These are phyloP conservation scores for Gambusia holbrooki DNA, from an alignment of 2,113 vertebrate species.

Conservation along the genomic window DNA sequence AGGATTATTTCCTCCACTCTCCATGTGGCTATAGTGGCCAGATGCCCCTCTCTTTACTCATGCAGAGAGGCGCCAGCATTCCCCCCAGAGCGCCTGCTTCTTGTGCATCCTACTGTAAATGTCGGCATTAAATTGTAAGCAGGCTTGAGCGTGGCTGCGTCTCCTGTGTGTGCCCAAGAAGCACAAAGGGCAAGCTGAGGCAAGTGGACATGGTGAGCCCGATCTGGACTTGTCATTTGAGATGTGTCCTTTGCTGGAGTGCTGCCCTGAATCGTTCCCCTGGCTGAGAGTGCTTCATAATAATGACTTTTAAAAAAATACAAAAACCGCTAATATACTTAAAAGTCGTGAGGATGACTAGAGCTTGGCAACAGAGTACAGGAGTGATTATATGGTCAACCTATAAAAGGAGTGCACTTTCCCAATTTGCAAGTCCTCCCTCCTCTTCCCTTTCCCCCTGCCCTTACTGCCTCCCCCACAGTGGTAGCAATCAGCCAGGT, in stretches of 20 bases:
- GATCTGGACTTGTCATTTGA: slow-evolving; percentile 60
- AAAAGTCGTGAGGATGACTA: slow-evolving; percentile 38
- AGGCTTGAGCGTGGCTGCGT: slow-evolving; percentile 20
- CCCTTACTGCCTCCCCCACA: slow-evolving; percentile 50
- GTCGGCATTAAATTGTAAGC: slow-evolving; percentile 53
- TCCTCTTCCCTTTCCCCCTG: slow-evolving; percentile 44
- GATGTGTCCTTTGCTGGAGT: slow-evolving; percentile 60
- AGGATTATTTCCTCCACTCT: slow-evolving; percentile 27
- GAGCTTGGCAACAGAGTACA: slow-evolving; percentile 29
- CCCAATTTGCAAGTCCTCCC: slow-evolving; percentile 53
- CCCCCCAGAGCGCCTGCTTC: slow-evolving; percentile 25
- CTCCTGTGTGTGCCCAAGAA: slow-evolving; percentile 39
- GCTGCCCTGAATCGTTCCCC: slow-evolving; percentile 50
- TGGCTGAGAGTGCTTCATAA: slow-evolving; percentile 27
- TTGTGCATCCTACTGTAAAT: slow-evolving; percentile 59
- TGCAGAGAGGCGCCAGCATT: slow-evolving; percentile 32
- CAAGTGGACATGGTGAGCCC: slow-evolving; percentile 42
- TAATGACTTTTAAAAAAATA: no score
- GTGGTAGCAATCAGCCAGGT: slow-evolving; percentile 81
- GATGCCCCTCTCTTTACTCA: slow-evolving; percentile 42
- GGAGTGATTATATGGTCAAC: slow-evolving; percentile 60
- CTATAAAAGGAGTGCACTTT: slow-evolving; percentile 60
- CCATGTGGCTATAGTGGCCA: slow-evolving; percentile 45
- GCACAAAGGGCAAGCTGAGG: slow-evolving; percentile 57
- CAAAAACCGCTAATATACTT: slow-evolving; percentile 4